These are phyloP conservation scores for Brachionus calyciflorus DNA, from an alignment of 1,140 invertebrate species.

Conservation along the genomic window DNA sequence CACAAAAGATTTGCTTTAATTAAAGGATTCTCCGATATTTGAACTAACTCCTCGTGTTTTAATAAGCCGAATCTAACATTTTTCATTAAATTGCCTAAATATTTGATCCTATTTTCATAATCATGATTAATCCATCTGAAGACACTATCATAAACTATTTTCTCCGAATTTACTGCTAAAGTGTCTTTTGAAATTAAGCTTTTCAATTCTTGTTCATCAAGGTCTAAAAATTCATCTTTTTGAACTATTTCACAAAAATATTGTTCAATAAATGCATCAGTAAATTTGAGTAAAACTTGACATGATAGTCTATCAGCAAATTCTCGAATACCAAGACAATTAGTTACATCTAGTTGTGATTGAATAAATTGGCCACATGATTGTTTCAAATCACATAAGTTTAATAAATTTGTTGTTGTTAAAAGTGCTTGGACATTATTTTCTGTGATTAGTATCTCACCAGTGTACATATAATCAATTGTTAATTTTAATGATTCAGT, in stretches of 20 bases:
- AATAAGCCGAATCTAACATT: conserved; percentile 19
- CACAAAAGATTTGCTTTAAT: conserved; percentile 14
- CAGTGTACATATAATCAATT: conserved; percentile 97
- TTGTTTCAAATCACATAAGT: conserved; percentile 4
- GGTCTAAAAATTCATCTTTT: conserved; percentile 10
- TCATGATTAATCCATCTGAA: conserved; percentile 37
- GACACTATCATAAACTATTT: conserved; percentile 24
- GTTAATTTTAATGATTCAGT: conserved; percentile 93
- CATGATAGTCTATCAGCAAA: conserved; percentile 18
- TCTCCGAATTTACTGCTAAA: conserved; percentile 18
- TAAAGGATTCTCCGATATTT: background rate
- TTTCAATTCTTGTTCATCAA: conserved; percentile 2
- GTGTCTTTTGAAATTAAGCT: conserved; percentile 1
- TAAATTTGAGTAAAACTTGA: background rate
- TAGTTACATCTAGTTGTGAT: conserved; percentile 3
- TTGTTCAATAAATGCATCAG: conserved; percentile 24
- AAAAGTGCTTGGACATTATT: conserved; percentile 93
- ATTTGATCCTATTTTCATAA: background rate
- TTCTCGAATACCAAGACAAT: conserved; percentile 20
- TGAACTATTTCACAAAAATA: conserved; percentile 17
- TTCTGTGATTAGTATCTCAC: conserved; percentile 95
- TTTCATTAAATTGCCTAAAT: conserved; percentile 26
- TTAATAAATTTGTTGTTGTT: conserved; percentile 87
- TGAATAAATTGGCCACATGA: conserved; percentile 37
- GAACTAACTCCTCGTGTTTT: background rate